These are phyloP conservation scores for Plebejus melissa DNA, from an alignment of 2,888 invertebrate species.

Conservation along the genomic window DNA sequence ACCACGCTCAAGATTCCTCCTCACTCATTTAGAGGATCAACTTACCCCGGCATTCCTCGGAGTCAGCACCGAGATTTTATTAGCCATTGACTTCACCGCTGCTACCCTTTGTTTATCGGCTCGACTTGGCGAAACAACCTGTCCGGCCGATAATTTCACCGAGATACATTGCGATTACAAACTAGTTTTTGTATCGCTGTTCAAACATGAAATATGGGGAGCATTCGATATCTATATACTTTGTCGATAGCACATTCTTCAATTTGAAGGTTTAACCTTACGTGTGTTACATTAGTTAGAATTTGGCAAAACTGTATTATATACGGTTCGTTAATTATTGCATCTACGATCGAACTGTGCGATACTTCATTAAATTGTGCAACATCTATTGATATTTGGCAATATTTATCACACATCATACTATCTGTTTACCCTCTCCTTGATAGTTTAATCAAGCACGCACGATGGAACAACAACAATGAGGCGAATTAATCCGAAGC, in stretches of 20 bases:
- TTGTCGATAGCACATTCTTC: background rate
- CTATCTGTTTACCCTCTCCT: conserved; percentile 40
- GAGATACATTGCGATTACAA: conserved; percentile 27
- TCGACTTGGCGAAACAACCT: conserved; percentile 33
- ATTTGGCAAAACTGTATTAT: background rate
- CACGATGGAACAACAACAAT: conserved; percentile 65
- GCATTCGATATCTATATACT: background rate
- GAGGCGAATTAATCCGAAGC: conserved; percentile 57
- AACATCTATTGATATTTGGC: background rate
- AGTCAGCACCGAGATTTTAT: conserved; percentile 56
- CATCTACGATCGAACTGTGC: background rate
- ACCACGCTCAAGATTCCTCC: conserved; percentile 57
- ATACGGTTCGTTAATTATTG: conserved; percentile 1
- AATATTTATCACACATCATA: conserved; percentile 2
- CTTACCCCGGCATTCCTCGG: conserved; percentile 62
- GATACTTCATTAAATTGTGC: conserved; percentile 4
- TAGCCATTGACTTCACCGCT: conserved; percentile 44
- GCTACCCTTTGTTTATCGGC: conserved; percentile 42
- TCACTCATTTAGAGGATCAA: conserved; percentile 64
- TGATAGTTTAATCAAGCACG: conserved; percentile 69
- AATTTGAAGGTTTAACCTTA: no score
- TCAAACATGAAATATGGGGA: background rate
- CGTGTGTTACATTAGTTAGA: background rate
- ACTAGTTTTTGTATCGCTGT: conserved; percentile 16
- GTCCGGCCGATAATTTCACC: conserved; percentile 26